Percentiles rank a stretch among this genome's conserved stretches.
Conservation (phyloP, 2,888 invertebrate species). For the Polyploca ridens region DNA sequence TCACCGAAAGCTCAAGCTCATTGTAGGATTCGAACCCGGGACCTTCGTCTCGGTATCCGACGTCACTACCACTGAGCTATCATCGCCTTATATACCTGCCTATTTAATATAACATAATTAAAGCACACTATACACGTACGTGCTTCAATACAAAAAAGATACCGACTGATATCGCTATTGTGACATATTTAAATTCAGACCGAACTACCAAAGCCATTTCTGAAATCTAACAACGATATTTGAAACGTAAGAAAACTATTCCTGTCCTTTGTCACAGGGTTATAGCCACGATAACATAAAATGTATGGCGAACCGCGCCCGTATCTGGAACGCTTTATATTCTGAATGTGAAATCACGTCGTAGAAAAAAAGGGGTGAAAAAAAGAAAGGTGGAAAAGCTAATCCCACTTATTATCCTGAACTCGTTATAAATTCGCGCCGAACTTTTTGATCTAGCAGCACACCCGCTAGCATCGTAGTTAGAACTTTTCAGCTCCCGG, state of each 20-base stretch:
- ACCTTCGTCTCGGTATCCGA: too few relatives aligned
- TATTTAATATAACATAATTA: neutral
- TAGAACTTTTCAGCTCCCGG: conserved; percentile 25
- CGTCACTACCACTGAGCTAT: too few relatives aligned
- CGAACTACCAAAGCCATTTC: conserved; percentile 8
- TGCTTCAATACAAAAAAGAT: neutral
- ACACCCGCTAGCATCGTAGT: conserved; percentile 16
- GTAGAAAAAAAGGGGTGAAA: conserved; percentile 22
- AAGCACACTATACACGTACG: neutral
- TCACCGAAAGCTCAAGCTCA: too few relatives aligned
- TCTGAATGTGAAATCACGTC: conserved; percentile 20
- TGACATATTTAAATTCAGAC: conserved; percentile 14
- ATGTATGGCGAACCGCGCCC: conserved; percentile 34
- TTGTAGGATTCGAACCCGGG: too few relatives aligned
- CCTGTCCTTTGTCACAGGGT: conserved; percentile 22
- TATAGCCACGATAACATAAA: conserved; percentile 31
- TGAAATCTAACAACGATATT: conserved; percentile 16
- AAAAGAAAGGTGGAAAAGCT: conserved; percentile 31
- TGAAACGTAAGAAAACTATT: conserved; percentile 18
- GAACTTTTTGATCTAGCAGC: conserved; percentile 34
- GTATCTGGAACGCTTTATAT: conserved; percentile 33
- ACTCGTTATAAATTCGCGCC: conserved; percentile 38
- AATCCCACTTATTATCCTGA: conserved; percentile 37
- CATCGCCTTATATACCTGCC: too few relatives aligned
- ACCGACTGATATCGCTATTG: neutral